Evolutionary conservation across 2,888 invertebrate genomes (phyloP).

Genomic region (Netelia melanura): DNA sequence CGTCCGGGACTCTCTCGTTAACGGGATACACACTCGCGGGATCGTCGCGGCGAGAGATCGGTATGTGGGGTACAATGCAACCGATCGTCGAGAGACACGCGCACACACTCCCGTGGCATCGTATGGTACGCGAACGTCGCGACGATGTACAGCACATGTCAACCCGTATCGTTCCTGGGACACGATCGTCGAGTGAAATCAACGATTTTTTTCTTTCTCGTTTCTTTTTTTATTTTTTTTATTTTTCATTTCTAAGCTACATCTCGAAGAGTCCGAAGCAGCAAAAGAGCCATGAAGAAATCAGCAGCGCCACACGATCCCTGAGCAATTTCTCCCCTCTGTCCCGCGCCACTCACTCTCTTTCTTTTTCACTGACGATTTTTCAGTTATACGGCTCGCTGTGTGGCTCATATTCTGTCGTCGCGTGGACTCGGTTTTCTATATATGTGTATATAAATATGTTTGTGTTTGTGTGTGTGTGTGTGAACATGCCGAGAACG

Average conservation of each 20-base stretch:
- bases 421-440: constrained; percentile 28
- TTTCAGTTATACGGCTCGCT: constrained; percentile 35
- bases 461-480: neutral
- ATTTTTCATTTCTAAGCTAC: constrained; percentile 30
- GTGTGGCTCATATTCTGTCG: constrained; percentile 53
- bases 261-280: constrained; percentile 18
- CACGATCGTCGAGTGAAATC: constrained; percentile 79
- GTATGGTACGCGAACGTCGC: constrained; percentile 64
- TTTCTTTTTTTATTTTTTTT: constrained; percentile 74
- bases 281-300: constrained; percentile 54
- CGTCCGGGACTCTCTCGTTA: constrained; percentile 68
- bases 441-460: constrained; percentile 1
- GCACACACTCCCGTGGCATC: constrained; percentile 51
- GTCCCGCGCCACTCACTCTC: neutral
- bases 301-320: constrained; percentile 45
- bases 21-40: constrained; percentile 64
- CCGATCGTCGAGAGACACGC: constrained; percentile 69
- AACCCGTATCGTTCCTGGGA: constrained; percentile 77
- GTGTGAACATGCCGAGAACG: constrained; percentile 55
- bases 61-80: constrained; percentile 75
- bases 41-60: constrained; percentile 62
- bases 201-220: constrained; percentile 76
- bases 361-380: constrained; percentile 20
- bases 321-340: constrained; percentile 14
- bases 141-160: constrained; percentile 77